These are phyloP conservation scores for Festucalex cinctus DNA, from an alignment of 2,113 vertebrate species.

Conservation along the genomic window DNA sequence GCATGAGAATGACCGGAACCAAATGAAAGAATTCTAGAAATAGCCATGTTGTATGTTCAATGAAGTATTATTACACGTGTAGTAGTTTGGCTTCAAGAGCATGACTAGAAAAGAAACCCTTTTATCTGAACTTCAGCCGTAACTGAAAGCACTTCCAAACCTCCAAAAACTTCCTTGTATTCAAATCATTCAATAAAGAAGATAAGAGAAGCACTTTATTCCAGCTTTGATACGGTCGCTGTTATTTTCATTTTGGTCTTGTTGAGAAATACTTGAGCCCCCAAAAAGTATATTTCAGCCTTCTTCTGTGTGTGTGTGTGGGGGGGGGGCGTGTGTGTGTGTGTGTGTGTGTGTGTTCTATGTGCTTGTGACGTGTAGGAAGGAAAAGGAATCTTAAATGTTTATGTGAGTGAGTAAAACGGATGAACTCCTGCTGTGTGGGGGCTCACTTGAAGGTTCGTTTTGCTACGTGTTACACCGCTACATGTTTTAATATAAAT, in stretches of 20 bases:
- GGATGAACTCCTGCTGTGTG: conserved; percentile 32
- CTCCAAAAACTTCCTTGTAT: conserved; percentile 29
- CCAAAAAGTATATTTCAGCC: conserved; percentile 11
- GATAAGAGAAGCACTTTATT: conserved; percentile 62
- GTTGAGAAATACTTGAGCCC: conserved; percentile 11
- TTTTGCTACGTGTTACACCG: conserved; percentile 2
- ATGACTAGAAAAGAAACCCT: conserved; percentile 28
- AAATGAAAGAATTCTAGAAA: conserved; percentile 47
- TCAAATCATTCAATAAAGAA: conserved; percentile 4
- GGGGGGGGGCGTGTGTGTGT: no score
- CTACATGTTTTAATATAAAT: background rate
- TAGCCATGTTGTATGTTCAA: conserved; percentile 39
- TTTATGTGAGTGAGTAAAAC: conserved; percentile 15
- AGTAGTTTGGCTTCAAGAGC: conserved; percentile 13
- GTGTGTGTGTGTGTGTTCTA: background rate
- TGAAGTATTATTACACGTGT: conserved; percentile 43
- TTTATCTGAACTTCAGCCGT: conserved; percentile 18
- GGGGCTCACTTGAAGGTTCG: conserved; percentile 1
- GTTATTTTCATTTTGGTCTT: background rate
- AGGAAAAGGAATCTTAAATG: conserved; percentile 23
- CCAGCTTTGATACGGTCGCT: conserved; percentile 1
- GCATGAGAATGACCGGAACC: conserved; percentile 55
- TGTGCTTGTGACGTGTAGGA: conserved; percentile 16
- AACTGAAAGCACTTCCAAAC: conserved; percentile 41
- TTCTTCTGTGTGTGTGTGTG: background rate